These are phyloP conservation scores for Trachelipus rathkii DNA, from an alignment of 1,140 invertebrate genomes.

Conservation along the genomic window DNA sequence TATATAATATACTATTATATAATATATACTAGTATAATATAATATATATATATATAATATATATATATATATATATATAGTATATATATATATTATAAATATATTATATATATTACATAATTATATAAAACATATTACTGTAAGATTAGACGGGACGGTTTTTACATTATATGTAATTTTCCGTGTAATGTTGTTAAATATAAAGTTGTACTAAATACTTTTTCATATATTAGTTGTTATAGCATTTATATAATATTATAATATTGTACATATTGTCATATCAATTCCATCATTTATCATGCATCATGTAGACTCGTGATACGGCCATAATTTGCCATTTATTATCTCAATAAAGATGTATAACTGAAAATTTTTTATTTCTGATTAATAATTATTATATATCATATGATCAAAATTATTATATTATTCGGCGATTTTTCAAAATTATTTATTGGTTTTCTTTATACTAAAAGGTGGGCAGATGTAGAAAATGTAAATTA, in stretches of 20 bases:
- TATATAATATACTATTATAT: background rate
- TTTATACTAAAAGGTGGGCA: slow-evolving; percentile 37
- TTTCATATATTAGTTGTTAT: too few relatives aligned
- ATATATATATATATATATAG: too few relatives aligned
- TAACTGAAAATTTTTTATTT: slow-evolving; percentile 6
- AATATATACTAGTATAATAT: background rate
- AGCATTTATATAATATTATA: too few relatives aligned
- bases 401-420: slow-evolving; percentile 33
- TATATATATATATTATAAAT: too few relatives aligned
- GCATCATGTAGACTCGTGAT: background rate
- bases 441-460: slow-evolving; percentile 44
- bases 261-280: too few relatives aligned
- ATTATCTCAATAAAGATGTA: slow-evolving; percentile 1
- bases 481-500: slow-evolving; percentile 45
- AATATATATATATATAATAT: background rate
- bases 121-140: too few relatives aligned
- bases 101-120: too few relatives aligned
- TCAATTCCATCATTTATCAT: slow-evolving; percentile 22
- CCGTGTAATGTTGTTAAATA: slow-evolving; percentile 38
- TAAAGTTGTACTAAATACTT: too few relatives aligned
- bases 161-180: slow-evolving; percentile 40
- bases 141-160: too few relatives aligned
- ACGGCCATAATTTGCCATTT: background rate
- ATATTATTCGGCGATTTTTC: background rate
- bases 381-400: slow-evolving; percentile 38